Evolutionary conservation across 2,113 vertebrate genomes (phyloP), one percentile per base, ranked within the genome.

Genomic region (Mormoops blainvillei): DNA sequence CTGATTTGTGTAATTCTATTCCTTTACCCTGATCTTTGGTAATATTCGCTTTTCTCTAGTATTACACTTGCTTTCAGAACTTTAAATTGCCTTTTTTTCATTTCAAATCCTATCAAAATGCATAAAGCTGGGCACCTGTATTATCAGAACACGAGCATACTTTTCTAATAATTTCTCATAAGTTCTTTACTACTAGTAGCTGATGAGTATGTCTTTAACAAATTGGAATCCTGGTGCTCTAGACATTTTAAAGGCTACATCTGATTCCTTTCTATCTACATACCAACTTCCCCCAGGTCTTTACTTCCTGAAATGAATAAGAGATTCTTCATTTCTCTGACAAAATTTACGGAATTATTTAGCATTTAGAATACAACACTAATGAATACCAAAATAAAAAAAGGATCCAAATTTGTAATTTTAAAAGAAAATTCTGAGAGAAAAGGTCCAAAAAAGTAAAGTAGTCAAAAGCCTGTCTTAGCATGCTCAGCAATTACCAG

Each of bases 341-440:
- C 24, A 92, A 95, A 91, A 93, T 54, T 85, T 58, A 82, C 31
- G 87, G 41, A 91, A 38, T 87, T 70, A 36, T 80, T 95, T 84
- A 73, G 54, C 33, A 87, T 45, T 84, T 54, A 89, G 48, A 84
- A 95, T 52, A 48, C 41, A 36, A 97, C 70, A 38, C 9, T 43
- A 90, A 91, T 95, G 58, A 88, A 61, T 45, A 82, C 54, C 50
- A 89, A 16, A 87, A 82, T 1, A 43, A 92, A 86, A 4, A 67
- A 7, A 68, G 43, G 63, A 82, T 83, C 50, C 4, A 11, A 61
- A 82, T 65, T 56, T 94, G 63, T 54, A 96, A 91, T 83, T 95
- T 94, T 65, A 93, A 89, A 63, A 91, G 54, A 91, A 86, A 91
- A 89, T 89, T 36, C 45, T 87, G 73, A 91, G 9, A 89, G 74